Evolutionary conservation across 2,113 vertebrate species (phyloP).

Genomic region (Neolamprologus kungweensis): DNA sequence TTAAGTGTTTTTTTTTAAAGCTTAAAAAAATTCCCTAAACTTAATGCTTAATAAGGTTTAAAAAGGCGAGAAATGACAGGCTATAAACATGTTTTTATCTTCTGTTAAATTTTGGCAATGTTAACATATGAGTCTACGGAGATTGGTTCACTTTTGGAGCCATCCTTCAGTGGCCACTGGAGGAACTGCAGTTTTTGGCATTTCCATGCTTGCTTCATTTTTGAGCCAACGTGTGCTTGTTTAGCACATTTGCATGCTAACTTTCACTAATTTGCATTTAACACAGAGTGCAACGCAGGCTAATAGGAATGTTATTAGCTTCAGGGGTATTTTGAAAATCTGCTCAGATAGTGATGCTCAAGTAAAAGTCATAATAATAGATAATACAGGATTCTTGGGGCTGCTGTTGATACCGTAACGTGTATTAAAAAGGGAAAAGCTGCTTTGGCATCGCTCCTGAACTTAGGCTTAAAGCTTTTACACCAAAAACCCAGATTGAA

Average conservation of each 20-base stretch:
- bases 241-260: background rate
- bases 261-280: background rate
- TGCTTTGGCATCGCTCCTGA: constrained; percentile 53
- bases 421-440: background rate
- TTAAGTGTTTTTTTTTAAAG: background rate
- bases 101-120: too few species aligned
- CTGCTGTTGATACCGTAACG: background rate
- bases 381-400: background rate
- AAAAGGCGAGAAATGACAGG: background rate
- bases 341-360: background rate
- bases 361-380: background rate
- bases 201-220: background rate
- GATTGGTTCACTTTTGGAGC: background rate
- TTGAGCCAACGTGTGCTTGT: background rate
- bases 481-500: constrained; percentile 47
- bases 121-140: background rate
- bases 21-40: background rate
- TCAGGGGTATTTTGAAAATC: background rate
- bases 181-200: background rate
- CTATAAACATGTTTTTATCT: too few species aligned
- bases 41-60: background rate
- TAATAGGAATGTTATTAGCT: background rate
- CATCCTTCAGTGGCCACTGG: background rate
- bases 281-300: background rate
- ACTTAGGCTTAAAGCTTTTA: constrained; percentile 35